Evolutionary conservation across 2,888 invertebrate genomes (phyloP).

Genomic region (Sesia bembeciformis): DNA sequence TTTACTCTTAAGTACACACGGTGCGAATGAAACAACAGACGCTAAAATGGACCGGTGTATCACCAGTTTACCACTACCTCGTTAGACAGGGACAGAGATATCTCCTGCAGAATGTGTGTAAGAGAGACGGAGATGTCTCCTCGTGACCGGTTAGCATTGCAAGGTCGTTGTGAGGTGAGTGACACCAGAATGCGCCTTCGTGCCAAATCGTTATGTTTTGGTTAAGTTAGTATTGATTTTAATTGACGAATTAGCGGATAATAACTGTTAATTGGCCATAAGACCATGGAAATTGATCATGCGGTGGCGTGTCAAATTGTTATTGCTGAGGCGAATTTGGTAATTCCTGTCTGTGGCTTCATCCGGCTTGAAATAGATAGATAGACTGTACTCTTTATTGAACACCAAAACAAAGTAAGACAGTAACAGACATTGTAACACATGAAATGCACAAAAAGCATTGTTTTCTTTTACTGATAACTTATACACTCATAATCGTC

Average conservation of each 20-base stretch:
- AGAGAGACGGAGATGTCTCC: slow-evolving; percentile 35
- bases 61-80: slow-evolving; percentile 21
- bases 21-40: slow-evolving; percentile 23
- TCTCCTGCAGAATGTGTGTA: slow-evolving; percentile 11
- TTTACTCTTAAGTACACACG: slow-evolving; percentile 19
- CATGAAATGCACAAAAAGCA: too few species aligned
- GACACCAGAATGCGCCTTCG: slow-evolving; percentile 47
- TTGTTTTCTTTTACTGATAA: too few species aligned
- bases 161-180: slow-evolving; percentile 67
- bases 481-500: too few species aligned
- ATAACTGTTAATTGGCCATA: slow-evolving; percentile 24
- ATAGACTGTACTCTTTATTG: too few species aligned
- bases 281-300: neutral
- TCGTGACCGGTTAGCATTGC: slow-evolving; percentile 70
- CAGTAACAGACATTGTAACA: too few species aligned
- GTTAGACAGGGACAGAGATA: slow-evolving; percentile 25
- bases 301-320: slow-evolving; percentile 27
- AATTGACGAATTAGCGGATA: slow-evolving; percentile 38
- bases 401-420: too few species aligned
- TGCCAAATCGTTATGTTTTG: slow-evolving; percentile 50
- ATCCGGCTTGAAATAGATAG: slow-evolving; percentile 15
- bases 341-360: slow-evolving; percentile 16
- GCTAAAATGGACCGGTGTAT: slow-evolving; percentile 9
- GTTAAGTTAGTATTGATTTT: slow-evolving; percentile 40
- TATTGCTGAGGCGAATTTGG: slow-evolving; percentile 26